Evolutionary conservation across 1,140 invertebrate genomes (phyloP), one percentile per base, ranked within the genome.

Genomic region (Eueides isabella): DNA sequence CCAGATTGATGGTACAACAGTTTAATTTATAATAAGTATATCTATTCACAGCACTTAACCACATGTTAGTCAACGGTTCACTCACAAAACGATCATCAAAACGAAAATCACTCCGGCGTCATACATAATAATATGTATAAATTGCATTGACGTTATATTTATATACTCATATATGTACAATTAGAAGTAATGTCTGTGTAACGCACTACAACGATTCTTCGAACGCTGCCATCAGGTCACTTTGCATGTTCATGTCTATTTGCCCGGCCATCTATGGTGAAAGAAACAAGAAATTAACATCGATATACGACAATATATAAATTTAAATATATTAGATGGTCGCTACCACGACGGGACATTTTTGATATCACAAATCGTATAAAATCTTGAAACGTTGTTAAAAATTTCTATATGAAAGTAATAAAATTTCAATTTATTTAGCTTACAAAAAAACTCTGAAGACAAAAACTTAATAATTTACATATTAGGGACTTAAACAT

Each of bases 211-310:
- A 95, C 61, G 97, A 97, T 94, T 98, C 97, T 94, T 99, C 98
- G 93, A 99, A 99, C 71, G 97, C 98, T 85, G 98, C 98, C 98
- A 99, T 98, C 87, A 99, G 95, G 95, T 99, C 98, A 94, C 98
- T 99, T 94, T 99, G 98, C 95, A 98, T 96, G 94, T 99, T 99
- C 98, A 99, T 98, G 92, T 99, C 98, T 86, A 99, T 99, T 94
- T 98, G 97, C 69, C 97, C 97, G 68, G 98, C 98, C 97, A 98
- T 96, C 98, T 99, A 95, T 19, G 67, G 96, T 96, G 0, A 75
- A 76, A 70, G 84, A 44, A 75, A 74, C 14, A 44, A 9, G n/a
- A 19, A 0, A 16, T 19, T 16, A 14, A n/a, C n/a, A n/a, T n/a
- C n/a, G n/a, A n/a, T n/a, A n/a, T n/a, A n/a, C n/a, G n/a, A n/a